Evolutionary conservation across 2,888 invertebrate species (phyloP).

Genomic region (Brachypalpus laphriformis): DNA sequence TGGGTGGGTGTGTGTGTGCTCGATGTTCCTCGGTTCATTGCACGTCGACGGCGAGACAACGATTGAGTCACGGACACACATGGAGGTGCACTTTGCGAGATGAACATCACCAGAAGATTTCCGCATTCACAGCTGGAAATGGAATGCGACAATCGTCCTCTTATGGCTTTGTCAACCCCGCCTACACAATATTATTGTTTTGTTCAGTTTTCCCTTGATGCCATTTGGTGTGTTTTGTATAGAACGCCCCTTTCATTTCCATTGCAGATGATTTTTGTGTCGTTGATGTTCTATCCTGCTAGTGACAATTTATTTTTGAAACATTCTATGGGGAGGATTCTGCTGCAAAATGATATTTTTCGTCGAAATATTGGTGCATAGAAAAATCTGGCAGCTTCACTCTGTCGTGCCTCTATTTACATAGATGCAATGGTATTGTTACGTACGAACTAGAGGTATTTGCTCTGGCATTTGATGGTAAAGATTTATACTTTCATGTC

Average conservation of each 20-base stretch:
- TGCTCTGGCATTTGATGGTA: too few species aligned
- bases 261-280: slow-evolving; percentile 25
- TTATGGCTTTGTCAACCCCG: slow-evolving; percentile 19
- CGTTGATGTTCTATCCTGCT: background rate
- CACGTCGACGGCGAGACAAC: slow-evolving; percentile 34
- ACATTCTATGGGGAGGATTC: background rate
- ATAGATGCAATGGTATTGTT: too few species aligned
- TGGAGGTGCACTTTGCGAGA: slow-evolving; percentile 23
- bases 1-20: background rate
- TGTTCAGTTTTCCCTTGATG: background rate
- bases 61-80: slow-evolving; percentile 41
- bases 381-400: background rate
- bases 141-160: slow-evolving; percentile 36
- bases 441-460: too few species aligned
- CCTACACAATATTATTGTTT: background rate
- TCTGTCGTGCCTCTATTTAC: too few species aligned
- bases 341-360: background rate
- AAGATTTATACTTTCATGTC: too few species aligned
- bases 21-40: slow-evolving; percentile 50
- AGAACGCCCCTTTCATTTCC: slow-evolving; percentile 14
- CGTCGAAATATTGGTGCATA: background rate
- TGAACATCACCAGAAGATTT: slow-evolving; percentile 43
- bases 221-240: slow-evolving; percentile 1
- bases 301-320: background rate
- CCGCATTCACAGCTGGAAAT: slow-evolving; percentile 48